Evolutionary conservation across 2,797 vertebrate genomes (phyloP).

Genomic region (Sarcoramphus papa): DNA sequence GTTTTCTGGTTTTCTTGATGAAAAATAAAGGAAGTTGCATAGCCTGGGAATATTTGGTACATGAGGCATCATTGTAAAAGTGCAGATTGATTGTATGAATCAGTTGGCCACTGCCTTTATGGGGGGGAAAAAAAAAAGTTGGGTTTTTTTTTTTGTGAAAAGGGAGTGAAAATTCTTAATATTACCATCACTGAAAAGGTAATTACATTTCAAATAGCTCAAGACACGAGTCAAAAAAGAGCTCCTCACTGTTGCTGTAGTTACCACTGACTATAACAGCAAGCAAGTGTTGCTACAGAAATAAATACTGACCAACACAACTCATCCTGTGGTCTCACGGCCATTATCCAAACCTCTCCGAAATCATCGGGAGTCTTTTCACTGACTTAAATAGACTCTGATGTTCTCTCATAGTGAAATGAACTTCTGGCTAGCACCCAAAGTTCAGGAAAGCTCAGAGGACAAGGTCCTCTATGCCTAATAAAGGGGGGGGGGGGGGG

Average conservation of each 20-base stretch:
- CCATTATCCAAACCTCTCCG: neutral
- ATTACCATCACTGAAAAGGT: neutral
- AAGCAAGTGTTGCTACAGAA: neutral
- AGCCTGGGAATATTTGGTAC: neutral
- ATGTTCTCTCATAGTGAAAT: neutral
- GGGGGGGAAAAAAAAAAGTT: neutral
- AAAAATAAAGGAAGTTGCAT: neutral
- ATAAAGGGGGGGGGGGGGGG: too few species aligned
- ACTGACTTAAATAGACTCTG: neutral
- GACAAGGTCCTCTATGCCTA: neutral
- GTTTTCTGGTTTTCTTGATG: neutral
- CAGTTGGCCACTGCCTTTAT: neutral
- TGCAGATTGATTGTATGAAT: neutral
- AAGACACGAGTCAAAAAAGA: neutral
- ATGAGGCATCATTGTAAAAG: neutral
- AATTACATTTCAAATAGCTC: neutral
- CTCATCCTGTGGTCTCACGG: accelerated
- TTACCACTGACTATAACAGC: neutral
- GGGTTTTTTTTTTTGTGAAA: neutral
- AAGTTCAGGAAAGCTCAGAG: neutral
- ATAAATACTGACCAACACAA: neutral
- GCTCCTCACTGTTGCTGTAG: neutral
- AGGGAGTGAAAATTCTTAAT: neutral
- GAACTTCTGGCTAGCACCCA: neutral
- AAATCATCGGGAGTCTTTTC: neutral